Percentiles rank a stretch among this genome's conserved stretches.
These are phyloP conservation scores for Syngnathus acus DNA, from an alignment of 2,797 vertebrate genomes.

Conservation along the genomic window DNA sequence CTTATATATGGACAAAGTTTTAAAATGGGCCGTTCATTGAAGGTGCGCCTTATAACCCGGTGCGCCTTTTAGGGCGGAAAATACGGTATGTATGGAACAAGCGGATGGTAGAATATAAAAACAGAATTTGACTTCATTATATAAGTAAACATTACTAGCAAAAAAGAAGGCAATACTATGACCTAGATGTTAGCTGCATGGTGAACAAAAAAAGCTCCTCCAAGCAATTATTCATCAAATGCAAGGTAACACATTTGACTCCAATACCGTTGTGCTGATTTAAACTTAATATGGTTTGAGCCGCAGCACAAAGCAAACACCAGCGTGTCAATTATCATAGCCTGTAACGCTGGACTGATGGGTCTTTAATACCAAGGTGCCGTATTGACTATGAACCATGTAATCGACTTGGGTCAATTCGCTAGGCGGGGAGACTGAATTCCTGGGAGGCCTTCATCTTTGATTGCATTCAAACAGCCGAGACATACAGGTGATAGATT, in stretches of 20 bases:
- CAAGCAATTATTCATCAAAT: background rate
- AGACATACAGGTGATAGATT: background rate
- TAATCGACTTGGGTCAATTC: constrained; percentile 35
- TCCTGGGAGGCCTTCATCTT: constrained; percentile 15
- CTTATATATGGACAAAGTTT: too few species aligned
- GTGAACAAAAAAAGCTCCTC: background rate
- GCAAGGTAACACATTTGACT: background rate
- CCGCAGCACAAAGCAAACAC: constrained; percentile 11
- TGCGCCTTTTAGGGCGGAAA: too few species aligned
- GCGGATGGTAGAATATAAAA: background rate
- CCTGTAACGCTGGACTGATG: constrained; percentile 25
- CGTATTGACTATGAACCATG: constrained; percentile 44
- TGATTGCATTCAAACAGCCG: constrained; percentile 6
- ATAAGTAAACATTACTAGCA: background rate
- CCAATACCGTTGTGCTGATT: background rate
- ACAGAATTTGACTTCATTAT: background rate
- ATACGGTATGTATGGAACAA: too few species aligned
- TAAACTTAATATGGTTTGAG: constrained; percentile 13
- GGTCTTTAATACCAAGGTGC: constrained; percentile 30
- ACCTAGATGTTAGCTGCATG: background rate
- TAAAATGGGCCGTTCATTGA: too few species aligned
- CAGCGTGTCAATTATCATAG: constrained; percentile 19
- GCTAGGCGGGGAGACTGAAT: constrained; percentile 15
- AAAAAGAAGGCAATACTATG: background rate
- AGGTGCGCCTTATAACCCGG: too few species aligned